phyloP scores from a whole-genome alignment of 2,888 invertebrate genomes.

The Sphinx pinastri region DNA sequence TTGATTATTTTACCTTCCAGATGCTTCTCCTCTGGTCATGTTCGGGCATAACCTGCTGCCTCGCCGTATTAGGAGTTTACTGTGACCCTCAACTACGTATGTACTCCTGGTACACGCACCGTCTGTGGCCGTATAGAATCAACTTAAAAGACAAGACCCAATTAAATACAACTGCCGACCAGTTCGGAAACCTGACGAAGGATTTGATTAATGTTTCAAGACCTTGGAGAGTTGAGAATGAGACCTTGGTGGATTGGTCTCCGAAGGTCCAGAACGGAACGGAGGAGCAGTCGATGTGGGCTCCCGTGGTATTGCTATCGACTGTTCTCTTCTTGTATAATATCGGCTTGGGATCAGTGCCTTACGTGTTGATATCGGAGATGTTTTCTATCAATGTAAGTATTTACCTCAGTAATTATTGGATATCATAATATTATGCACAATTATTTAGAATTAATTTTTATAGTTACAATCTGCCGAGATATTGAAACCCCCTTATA shows the following conservation, averaged over 20 bases:
- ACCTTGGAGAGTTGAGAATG: constrained; percentile 45
- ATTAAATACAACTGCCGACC: constrained; percentile 42
- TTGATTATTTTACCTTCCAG: constrained; percentile 48
- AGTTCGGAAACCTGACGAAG: constrained; percentile 36
- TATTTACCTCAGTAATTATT: constrained; percentile 36
- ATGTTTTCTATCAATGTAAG: constrained; percentile 75
- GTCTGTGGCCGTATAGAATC: constrained; percentile 60
- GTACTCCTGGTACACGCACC: constrained; percentile 67
- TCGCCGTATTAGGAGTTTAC: constrained; percentile 70
- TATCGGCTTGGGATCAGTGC: constrained; percentile 77
- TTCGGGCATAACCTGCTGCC: constrained; percentile 73
- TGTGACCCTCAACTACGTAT: constrained; percentile 71
- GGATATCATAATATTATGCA: too few species aligned
- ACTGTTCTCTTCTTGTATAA: constrained; percentile 73
- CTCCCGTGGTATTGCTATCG: constrained; percentile 69
- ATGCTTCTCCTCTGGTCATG: constrained; percentile 74
- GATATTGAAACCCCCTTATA: too few species aligned
- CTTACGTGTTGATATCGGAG: constrained; percentile 75
- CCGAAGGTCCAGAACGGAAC: constrained; percentile 44
- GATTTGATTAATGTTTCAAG: constrained; percentile 45
- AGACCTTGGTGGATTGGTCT: constrained; percentile 45
- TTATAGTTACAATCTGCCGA: too few species aligned
- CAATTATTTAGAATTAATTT: too few species aligned
- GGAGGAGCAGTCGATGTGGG: constrained; percentile 55
- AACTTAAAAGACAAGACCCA: constrained; percentile 46